Evolutionary conservation across 1,140 invertebrate genomes (phyloP), one percentile per base, ranked within the genome.

Genomic region (Hypsibius dujardini): DNA sequence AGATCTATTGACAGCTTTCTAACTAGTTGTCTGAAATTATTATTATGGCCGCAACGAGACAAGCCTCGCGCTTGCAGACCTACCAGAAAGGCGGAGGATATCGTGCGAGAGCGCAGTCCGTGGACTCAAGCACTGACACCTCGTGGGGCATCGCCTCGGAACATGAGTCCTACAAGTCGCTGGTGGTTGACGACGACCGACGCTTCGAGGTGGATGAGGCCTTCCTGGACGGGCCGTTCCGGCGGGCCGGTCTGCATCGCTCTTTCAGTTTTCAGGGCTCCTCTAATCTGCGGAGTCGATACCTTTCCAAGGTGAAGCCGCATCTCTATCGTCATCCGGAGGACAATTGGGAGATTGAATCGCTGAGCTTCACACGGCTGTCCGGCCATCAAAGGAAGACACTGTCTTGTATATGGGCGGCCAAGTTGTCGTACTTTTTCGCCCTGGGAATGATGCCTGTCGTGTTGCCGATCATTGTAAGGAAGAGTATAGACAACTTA

Each of bases 181-280:
- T 67, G 42, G 62, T 67, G 62, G 62, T 3, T 3, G 7, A 67
- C 3, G 3, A 12, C 7, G 62, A 14, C 7, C 62, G 42, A 42
- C 7, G 3, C 12, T 12, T 3, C 7, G 3, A 14, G 7, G 42
- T 3, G 3, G 62, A 67, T 67, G 50, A 56, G 7, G 7, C n/a
- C 50, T 7, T 56, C 7, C 7, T 7, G n/a, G n/a, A 56, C n/a
- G 50, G 7, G 7, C n/a, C 50, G 7, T n/a, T 56, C 50, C 7
- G 7, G 50, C 42, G 12, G 62, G 3, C 45, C 7, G 3, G 3
- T 67, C 42, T 67, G 7, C 62, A 42, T 3, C 62, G 62, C 42
- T 67, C 62, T 42, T 67, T 67, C 62, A 67, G 62, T 42, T 67
- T 67, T 67, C 62, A 67, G 3, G 62, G 62, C 62, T 67, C 62